Evolutionary conservation across 2,113 vertebrate species (phyloP), one percentile per base, ranked within the genome.

Genomic region (Columba janthina): DNA sequence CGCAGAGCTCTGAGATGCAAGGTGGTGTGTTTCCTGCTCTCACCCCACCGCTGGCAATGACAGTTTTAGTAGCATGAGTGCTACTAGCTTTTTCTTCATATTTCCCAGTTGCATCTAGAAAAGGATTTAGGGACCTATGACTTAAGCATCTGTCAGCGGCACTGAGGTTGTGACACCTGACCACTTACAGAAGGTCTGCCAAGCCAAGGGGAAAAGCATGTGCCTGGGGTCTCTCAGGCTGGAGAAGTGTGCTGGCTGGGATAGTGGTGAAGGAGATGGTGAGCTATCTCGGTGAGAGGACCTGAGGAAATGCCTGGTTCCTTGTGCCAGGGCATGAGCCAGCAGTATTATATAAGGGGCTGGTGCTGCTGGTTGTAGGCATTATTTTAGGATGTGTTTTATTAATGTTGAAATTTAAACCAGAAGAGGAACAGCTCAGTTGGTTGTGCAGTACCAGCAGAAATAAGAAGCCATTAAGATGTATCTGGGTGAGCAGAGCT

Each of bases 391-490:
- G 67, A 77, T 5, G 19, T 67, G 46, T 56, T 94, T 92, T 86
- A 69, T 70, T 92, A 53, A 56, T 32, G 66, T 36, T 71, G 82
- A 53, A 80, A 77, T 88, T 36, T 11, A 56, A 90, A 86, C 11
- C 51, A 58, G 64, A 56, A 80, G 42, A 92, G 46, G n/a, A 92
- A 20, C 12, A 80, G 56, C 78, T 93, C 60, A 8, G 38, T 48
- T 92, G 51, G 40, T 89, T 90, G 18, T 57, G 31, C 53, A 58
- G 71, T 53, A 72, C 75, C 72, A 79, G 31, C 51, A 91, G 90
- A 38, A 93, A 75, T 75, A 92, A 85, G 82, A 53, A 82, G 62
- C 56, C 61, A 54, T 92, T 96, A 90, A 91, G 84, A 88, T 82
- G 31, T 64, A 82, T 70, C 61, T 94, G 81, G 78, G 76, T 71